These are phyloP conservation scores for Hypsopygia costalis DNA, from an alignment of 2,888 invertebrate genomes.

Conservation along the genomic window DNA sequence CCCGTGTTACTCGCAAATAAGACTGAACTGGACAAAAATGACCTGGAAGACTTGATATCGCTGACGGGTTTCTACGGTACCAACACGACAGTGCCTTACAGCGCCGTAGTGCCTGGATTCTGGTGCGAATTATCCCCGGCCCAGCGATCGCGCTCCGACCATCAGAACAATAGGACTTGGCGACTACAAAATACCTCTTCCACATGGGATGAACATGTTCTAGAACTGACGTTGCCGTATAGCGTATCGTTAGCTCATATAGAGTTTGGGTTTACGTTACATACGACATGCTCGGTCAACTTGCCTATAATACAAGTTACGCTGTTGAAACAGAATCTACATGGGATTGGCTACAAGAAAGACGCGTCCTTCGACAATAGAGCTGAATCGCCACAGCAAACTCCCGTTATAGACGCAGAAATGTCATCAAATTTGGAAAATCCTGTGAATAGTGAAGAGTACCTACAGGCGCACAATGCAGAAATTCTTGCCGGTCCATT, in stretches of 20 bases:
- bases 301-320: conserved; percentile 90
- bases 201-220: conserved; percentile 96
- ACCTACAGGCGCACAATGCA: conserved; percentile 92
- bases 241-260: conserved; percentile 92
- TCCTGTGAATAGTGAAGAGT: conserved; percentile 89
- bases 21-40: conserved; percentile 75
- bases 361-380: conserved; percentile 66
- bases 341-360: conserved; percentile 78
- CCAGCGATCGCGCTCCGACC: conserved; percentile 92
- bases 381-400: conserved; percentile 62
- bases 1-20: conserved; percentile 80
- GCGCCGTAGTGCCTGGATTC: conserved; percentile 94
- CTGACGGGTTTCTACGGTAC: conserved; percentile 88
- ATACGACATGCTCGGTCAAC: conserved; percentile 86
- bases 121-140: conserved; percentile 97
- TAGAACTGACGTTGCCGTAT: conserved; percentile 92
- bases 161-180: conserved; percentile 94
- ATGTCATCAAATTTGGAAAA: conserved; percentile 79
- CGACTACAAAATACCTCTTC: conserved; percentile 92
- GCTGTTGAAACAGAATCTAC: conserved; percentile 80
- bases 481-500: conserved; percentile 95
- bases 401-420: conserved; percentile 55
- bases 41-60: conserved; percentile 85
- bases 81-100: conserved; percentile 81
- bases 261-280: conserved; percentile 92